phyloP scores from a whole-genome alignment of 2,113 vertebrate species.

The Anolis sagrei region DNA sequence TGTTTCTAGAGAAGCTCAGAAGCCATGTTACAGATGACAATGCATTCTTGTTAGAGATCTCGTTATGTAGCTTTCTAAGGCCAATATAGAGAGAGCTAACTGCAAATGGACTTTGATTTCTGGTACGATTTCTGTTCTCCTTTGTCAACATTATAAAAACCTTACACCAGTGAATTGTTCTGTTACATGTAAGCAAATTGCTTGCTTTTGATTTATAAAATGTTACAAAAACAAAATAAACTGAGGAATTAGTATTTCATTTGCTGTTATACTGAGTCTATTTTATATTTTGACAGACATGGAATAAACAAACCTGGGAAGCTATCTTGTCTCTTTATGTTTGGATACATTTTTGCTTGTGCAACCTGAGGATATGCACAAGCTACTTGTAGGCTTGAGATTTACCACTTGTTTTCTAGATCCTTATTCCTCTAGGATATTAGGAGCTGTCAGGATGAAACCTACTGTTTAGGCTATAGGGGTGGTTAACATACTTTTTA shows the following conservation, averaged over 20 bases:
- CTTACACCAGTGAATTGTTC: background rate
- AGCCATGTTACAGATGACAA: background rate
- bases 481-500: background rate
- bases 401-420: background rate
- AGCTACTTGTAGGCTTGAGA: background rate
- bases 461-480: background rate
- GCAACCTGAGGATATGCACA: background rate
- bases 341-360: background rate
- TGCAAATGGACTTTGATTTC: conserved; percentile 23
- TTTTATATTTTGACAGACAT: background rate
- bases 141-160: conserved; percentile 23
- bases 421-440: background rate
- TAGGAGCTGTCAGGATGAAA: background rate
- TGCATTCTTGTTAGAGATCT: background rate
- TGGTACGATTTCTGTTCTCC: background rate
- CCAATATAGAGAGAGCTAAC: background rate
- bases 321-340: background rate
- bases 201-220: background rate
- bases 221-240: background rate
- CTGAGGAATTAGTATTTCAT: background rate
- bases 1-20: background rate
- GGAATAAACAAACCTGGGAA: background rate
- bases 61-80: background rate
- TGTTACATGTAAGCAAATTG: background rate
- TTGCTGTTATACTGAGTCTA: conserved; percentile 4